These are phyloP conservation scores for Mus pahari DNA, from an alignment of 2,113 vertebrate genomes.

Conservation along the genomic window DNA sequence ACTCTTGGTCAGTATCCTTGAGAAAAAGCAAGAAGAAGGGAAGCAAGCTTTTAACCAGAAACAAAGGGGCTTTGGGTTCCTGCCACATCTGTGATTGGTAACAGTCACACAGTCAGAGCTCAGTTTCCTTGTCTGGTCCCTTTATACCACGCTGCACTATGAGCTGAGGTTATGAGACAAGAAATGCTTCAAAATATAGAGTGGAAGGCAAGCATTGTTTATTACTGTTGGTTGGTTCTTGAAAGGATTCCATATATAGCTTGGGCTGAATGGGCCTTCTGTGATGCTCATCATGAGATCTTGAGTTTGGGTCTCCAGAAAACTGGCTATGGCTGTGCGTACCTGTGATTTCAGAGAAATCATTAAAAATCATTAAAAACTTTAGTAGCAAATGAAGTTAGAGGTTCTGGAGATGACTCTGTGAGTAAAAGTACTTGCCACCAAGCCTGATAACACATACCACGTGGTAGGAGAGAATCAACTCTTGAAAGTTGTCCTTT, in stretches of 20 bases:
- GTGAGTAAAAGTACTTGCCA: not conserved
- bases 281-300: not conserved
- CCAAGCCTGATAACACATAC: not conserved
- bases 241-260: not conserved
- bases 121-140: not conserved
- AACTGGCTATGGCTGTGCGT: not conserved
- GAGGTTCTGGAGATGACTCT: not conserved
- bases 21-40: not conserved
- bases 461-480: not conserved
- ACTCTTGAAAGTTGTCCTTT: not conserved
- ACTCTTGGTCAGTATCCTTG: not conserved
- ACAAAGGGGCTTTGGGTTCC: not conserved
- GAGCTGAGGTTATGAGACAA: too few species aligned
- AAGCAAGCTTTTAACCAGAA: not conserved
- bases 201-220: not conserved
- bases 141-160: accelerated
- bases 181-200: not conserved
- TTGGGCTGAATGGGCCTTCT: not conserved
- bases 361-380: not conserved
- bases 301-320: not conserved
- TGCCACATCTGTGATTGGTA: not conserved
- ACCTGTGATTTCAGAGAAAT: not conserved
- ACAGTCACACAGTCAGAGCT: not conserved
- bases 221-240: not conserved
- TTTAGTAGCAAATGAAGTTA: too few species aligned